Percentiles rank a stretch among this genome's conserved stretches.
Evolutionary conservation across 2,113 vertebrate genomes (phyloP).

Genomic region (Gopherus evgoodei): DNA sequence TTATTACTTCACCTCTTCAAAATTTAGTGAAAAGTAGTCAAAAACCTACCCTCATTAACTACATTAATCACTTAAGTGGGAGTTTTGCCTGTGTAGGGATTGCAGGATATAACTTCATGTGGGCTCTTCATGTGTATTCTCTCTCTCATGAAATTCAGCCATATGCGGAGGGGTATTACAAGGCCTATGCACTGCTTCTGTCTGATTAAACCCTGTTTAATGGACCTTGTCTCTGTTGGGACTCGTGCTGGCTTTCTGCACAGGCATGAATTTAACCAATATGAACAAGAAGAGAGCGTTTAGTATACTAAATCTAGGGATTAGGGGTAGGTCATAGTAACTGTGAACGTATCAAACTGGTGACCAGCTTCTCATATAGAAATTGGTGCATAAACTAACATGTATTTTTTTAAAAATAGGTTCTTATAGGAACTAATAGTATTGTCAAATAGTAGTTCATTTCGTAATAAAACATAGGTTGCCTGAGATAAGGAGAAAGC

Average conservation of each 20-base stretch:
- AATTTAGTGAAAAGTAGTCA: background rate
- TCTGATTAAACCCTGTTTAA: background rate
- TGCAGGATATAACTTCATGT: background rate
- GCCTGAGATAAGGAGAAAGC: background rate
- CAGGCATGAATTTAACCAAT: background rate
- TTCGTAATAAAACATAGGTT: background rate
- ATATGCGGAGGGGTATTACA: background rate
- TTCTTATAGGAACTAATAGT: background rate
- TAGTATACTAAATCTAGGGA: background rate
- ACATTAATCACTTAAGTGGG: background rate
- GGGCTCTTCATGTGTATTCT: background rate
- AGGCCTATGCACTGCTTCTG: background rate
- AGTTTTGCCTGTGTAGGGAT: background rate
- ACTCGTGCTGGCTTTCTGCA: background rate
- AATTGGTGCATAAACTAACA: background rate
- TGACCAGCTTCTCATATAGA: background rate
- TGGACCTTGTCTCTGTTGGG: background rate
- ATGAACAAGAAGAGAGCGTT: background rate
- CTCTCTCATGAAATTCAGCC: background rate
- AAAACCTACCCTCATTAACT: background rate
- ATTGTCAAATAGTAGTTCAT: conserved; percentile 27
- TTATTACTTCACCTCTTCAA: background rate
- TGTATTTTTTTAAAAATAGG: background rate
- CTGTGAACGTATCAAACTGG: background rate
- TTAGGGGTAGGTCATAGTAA: background rate